Evolutionary conservation across 2,113 vertebrate genomes (phyloP), one percentile per base, ranked within the genome.

Genomic region (Xiphophorus hellerii): DNA sequence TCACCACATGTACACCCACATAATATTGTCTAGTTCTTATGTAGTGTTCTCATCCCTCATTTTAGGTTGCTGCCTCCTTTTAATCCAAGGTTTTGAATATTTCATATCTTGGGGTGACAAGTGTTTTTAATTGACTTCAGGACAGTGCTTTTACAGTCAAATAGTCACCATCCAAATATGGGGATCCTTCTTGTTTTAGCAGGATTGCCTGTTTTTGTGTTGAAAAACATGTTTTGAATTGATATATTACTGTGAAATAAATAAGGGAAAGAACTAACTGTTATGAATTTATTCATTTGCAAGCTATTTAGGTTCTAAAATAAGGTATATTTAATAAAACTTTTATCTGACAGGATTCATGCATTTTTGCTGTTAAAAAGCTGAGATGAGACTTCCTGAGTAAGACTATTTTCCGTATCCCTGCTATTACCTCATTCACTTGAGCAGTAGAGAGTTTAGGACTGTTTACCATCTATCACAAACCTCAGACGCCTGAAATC

Each of bases 381-480:
- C 84, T 90, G 87, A 89, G 82, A 82, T 76, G 80, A 84, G 74
- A 89, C 86, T 91, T 93, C 86, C 88, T 91, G 83, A 69, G 83
- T 67, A 29, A 28, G 69, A 77, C 75, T 65, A 71, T 87, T 89
- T 90, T 87, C 77, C 84, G 83, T 86, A 82, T 86, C 20, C 20
- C 62, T 84, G 62, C 74, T 76, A 85, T 89, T 84, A 88, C 87
- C 79, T 92, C 85, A 93, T 90, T 87, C 86, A 84, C 74, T 58
- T 42, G 76, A 63, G 54, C 66, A 73, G 74, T 48, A 69, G 27
- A 84, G 72, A 8, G 11, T 65, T 81, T 60, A 71, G 80, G 71
- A 79, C 76, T 88, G 87, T 91, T 88, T 88, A 84, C 63, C 84
- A 89, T 93, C 82, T 74, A 90, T 90, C 87, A 89, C 44, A 14